Evolutionary conservation across 92 coral and sea anemone genomes (phyloP), one percentile per base, ranked within the genome.

Genomic region (Paramuricea clavata): DNA sequence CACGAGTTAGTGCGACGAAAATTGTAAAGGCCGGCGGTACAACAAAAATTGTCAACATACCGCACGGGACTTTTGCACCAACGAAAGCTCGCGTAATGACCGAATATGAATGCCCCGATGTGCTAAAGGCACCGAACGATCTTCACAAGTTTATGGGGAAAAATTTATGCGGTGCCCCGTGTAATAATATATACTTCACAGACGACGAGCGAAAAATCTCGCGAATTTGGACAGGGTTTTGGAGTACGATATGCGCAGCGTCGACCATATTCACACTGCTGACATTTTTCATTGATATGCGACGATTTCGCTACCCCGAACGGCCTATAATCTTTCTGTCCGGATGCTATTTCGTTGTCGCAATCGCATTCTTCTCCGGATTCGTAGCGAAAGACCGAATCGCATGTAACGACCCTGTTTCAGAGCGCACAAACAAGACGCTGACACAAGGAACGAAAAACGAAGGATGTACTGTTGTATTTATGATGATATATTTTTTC

Each of bases 221-320:
- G 19, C 93, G 98, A 30, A 82, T 94, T 15, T 97, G 99, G 99
- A 94, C 98, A 30, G 99, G 99, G 52, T 80, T 94, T 60, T 97
- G 99, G 99, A 95, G 94, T 8, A 87, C 93, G 13, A 68, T 97
- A 1, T 97, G 99, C 74, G 92, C 93, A 21, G 65, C 93, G 19
- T 97, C 99, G 16, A 97, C 99, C 3, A 83, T 97, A 6, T 97
- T 97, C 65, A 97, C 99, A 0, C 88, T 95, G 65, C 73, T 95
- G 54, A 97, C 99, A 27, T 97, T 97, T 64, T 87, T 93, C 62
- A 97, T 97, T 35, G 98, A 97, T 77, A 97, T 92, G 97, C 80
- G 93, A 15, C 95, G 99, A 34, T 97, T 97, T 93, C 92, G 99
- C 13, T 97, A 97, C 82, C 99, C 99, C 1, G 99, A 97, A 69